phyloP scores from a whole-genome alignment of 2,888 invertebrate species.

The Carterocephalus palaemon region DNA sequence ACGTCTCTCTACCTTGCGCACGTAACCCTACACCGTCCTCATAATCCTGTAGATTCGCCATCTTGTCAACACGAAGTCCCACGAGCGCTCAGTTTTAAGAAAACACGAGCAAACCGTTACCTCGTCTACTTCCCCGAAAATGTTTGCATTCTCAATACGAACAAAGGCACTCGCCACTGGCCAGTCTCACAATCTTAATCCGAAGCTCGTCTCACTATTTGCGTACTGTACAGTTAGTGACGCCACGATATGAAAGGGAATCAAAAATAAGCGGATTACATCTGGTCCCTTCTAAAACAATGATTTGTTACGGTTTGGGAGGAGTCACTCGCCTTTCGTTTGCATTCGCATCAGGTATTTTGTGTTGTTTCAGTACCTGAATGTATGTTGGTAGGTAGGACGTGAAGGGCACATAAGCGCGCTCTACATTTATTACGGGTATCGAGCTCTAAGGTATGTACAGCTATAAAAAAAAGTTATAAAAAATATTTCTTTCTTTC shows the following conservation, averaged over 20 bases:
- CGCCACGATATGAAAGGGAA: conserved; percentile 16
- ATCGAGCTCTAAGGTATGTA: too few relatives aligned
- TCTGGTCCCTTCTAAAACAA: conserved; percentile 6
- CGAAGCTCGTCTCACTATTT: conserved; percentile 26
- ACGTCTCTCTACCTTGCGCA: neutral
- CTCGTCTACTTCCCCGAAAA: conserved; percentile 31
- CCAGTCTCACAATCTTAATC: conserved; percentile 27
- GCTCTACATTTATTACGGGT: too few relatives aligned
- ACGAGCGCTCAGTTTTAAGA: conserved; percentile 23
- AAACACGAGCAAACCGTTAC: conserved; percentile 27
- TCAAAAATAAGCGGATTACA: conserved; percentile 22
- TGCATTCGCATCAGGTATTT: too few relatives aligned
- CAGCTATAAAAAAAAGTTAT: too few relatives aligned
- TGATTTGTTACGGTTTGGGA: conserved; percentile 15
- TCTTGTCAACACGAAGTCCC: conserved; percentile 7
- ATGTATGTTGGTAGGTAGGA: too few relatives aligned
- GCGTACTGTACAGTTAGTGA: conserved; percentile 27
- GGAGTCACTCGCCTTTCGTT: conserved; percentile 1
- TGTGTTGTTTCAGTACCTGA: too few relatives aligned
- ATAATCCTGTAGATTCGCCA: conserved; percentile 1
- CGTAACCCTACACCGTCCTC: conserved; percentile 10
- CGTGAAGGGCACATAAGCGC: too few relatives aligned
- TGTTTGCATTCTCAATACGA: conserved; percentile 29
- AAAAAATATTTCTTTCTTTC: too few relatives aligned
- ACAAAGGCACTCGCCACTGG: conserved; percentile 20